Evolutionary conservation across 2,797 vertebrate genomes (phyloP).

Genomic region (Megaceryle alcyon): DNA sequence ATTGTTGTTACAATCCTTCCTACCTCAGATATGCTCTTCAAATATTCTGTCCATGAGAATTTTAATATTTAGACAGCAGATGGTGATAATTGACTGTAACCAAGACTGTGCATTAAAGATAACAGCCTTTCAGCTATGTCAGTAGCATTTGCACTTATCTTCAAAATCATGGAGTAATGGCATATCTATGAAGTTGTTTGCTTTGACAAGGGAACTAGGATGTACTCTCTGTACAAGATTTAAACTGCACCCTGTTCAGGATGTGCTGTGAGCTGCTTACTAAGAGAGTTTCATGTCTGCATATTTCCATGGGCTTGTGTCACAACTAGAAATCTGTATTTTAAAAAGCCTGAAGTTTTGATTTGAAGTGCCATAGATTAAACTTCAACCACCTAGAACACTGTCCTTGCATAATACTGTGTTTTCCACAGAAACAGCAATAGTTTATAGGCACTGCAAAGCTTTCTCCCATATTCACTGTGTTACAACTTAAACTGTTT

Average conservation of each 20-base stretch:
- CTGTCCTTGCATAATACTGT: fast-evolving
- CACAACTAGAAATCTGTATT: background rate
- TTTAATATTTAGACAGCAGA: constrained; percentile 33
- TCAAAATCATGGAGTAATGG: background rate
- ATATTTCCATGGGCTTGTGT: background rate
- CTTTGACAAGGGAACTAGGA: background rate
- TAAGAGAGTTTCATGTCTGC: background rate
- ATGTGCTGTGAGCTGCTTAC: background rate
- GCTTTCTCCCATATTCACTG: background rate
- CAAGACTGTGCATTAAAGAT: background rate
- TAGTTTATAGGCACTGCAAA: background rate
- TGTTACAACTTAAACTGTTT: background rate
- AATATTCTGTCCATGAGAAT: background rate
- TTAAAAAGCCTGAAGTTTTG: background rate
- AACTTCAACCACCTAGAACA: background rate
- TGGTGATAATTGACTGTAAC: background rate
- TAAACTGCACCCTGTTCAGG: background rate
- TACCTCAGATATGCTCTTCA: background rate
- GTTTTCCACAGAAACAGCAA: background rate
- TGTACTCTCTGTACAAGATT: background rate
- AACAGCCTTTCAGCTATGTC: constrained; percentile 6
- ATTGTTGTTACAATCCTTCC: background rate
- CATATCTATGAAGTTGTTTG: background rate
- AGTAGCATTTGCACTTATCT: background rate
- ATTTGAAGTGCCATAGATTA: background rate